Percentiles rank a stretch among this genome's conserved stretches.
Conservation (phyloP, 1,140 invertebrate genomes). For the Drosophila ananassae region DNA sequence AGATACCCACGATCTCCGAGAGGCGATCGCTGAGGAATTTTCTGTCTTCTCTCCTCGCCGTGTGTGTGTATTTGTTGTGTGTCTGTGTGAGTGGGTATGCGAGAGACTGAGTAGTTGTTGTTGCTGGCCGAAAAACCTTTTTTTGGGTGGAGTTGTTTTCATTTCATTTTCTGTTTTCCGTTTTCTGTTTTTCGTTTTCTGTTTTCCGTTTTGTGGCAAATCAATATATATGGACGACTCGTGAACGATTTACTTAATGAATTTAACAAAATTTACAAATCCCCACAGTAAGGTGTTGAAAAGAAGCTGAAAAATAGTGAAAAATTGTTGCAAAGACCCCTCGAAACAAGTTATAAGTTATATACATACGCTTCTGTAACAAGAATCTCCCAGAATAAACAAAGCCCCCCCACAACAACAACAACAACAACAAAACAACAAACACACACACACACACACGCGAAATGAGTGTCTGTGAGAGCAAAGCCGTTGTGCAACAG, state of each 20-base stretch:
- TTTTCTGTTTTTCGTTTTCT: conserved; percentile 18
- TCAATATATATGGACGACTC: conserved; percentile 17
- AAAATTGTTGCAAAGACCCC: conserved; percentile 50
- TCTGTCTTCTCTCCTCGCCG: conserved; percentile 55
- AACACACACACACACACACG: conserved; percentile 29
- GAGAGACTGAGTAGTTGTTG: conserved; percentile 38
- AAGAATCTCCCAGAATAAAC: conserved; percentile 71
- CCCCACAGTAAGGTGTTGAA: conserved; percentile 54
- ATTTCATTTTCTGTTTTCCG: conserved; percentile 65
- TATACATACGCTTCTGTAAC: conserved; percentile 12
- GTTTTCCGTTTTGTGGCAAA: conserved; percentile 14
- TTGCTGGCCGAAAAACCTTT: conserved; percentile 46
- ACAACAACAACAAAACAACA: neutral
- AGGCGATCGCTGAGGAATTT: conserved; percentile 68
- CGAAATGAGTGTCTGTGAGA: conserved; percentile 89
- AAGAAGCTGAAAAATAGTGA: conserved; percentile 54
- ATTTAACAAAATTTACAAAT: conserved; percentile 51
- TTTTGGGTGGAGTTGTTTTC: conserved; percentile 78
- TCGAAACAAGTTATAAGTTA: conserved; percentile 42
- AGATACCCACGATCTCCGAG: conserved; percentile 7
- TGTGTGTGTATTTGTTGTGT: neutral
- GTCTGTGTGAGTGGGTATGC: neutral
- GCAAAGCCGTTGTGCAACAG: conserved; percentile 85
- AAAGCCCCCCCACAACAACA: conserved; percentile 34
- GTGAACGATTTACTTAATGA: conserved; percentile 32